These are phyloP conservation scores for Carterocephalus palaemon DNA, from an alignment of 2,888 invertebrate species.

Conservation along the genomic window DNA sequence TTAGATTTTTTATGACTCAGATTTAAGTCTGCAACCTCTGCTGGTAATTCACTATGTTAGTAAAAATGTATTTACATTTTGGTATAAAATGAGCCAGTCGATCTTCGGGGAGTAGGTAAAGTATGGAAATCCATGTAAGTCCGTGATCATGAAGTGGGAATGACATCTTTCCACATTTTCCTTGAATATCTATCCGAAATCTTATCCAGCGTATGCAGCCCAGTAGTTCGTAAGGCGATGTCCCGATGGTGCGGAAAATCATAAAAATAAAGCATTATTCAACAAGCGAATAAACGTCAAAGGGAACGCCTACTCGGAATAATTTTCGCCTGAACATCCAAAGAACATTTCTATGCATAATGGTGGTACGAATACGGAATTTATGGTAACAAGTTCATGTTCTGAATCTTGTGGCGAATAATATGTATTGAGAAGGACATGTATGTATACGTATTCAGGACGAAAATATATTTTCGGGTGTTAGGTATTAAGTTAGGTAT, in stretches of 20 bases:
- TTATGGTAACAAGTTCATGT: slow-evolving; percentile 49
- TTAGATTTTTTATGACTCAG: no score
- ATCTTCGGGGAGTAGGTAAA: no score
- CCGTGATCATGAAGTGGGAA: not conserved
- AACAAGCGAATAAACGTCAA: slow-evolving; percentile 65
- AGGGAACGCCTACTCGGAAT: slow-evolving; percentile 66
- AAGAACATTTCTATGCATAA: slow-evolving; percentile 63
- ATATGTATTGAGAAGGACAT: slow-evolving; percentile 4
- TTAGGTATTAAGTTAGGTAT: no score
- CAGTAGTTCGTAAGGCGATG: slow-evolving; percentile 31
- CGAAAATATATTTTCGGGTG: no score
- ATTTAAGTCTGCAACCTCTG: no score
- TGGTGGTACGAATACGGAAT: slow-evolving; percentile 47
- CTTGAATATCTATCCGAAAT: slow-evolving; percentile 1
- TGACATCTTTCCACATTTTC: slow-evolving; percentile 1
- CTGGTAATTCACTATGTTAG: no score
- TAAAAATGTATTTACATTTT: no score
- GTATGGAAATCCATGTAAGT: not conserved
- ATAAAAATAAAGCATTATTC: slow-evolving; percentile 73
- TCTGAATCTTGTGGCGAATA: slow-evolving; percentile 29
- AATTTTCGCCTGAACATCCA: slow-evolving; percentile 62
- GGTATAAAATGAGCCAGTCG: no score
- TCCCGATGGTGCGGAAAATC: slow-evolving; percentile 47
- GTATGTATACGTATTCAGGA: no score
- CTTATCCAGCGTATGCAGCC: slow-evolving; percentile 15